A percentile compares a stretch with the other conserved stretches of the same genome.
Conservation (phyloP, 2,888 invertebrate genomes). For the Lycophotia porphyrea region DNA sequence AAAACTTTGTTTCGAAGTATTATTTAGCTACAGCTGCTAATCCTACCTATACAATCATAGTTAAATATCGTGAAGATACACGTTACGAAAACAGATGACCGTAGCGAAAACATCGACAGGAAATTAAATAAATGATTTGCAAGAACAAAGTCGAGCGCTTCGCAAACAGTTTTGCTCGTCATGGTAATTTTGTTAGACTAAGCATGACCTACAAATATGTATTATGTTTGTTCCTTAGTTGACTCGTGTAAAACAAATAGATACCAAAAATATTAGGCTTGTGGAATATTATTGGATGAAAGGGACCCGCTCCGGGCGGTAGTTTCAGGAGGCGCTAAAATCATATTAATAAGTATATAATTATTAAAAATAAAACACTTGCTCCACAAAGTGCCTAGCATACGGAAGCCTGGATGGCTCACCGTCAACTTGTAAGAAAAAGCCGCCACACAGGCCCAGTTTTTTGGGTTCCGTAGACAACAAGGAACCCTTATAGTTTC, state of each 20-base stretch:
- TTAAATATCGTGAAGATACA: constrained; percentile 28
- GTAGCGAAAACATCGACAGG: constrained; percentile 50
- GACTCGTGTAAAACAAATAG: constrained; percentile 1
- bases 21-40: not conserved
- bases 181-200: constrained; percentile 30
- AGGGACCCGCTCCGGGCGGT: no score
- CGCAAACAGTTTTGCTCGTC: constrained; percentile 35
- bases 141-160: constrained; percentile 32
- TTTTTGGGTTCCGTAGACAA: no score
- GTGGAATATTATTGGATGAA: not conserved
- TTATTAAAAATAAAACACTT: no score
- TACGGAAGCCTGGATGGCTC: no score
- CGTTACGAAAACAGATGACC: constrained; percentile 28
- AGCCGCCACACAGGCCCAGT: no score
- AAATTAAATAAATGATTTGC: constrained; percentile 61
- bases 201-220: constrained; percentile 45
- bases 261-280: not conserved
- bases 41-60: constrained; percentile 2
- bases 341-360: no score
- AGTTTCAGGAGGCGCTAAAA: no score
- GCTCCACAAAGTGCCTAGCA: no score
- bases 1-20: not conserved
- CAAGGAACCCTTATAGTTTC: no score
- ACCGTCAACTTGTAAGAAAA: no score
- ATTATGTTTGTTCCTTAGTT: constrained; percentile 14